These are phyloP conservation scores for Silurus aristotelis DNA, from an alignment of 2,797 vertebrate species.

Conservation along the genomic window DNA sequence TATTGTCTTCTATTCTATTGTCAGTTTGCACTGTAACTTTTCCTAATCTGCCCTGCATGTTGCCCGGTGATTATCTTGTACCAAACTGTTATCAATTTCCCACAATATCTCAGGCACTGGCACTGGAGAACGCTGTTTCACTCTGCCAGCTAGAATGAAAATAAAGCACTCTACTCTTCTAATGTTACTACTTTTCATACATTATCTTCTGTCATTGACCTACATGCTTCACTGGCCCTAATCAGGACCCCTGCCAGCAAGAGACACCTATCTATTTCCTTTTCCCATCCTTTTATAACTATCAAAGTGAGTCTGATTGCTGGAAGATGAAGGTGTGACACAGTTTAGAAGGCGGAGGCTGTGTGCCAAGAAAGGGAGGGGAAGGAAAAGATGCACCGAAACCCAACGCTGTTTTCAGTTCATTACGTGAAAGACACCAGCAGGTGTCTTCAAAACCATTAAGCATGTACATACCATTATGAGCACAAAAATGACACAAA, in stretches of 20 bases:
- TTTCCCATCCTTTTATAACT: constrained; percentile 40
- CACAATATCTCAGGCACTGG: background rate
- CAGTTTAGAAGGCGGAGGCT: constrained; percentile 30
- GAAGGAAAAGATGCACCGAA: constrained; percentile 44
- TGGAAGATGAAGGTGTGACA: constrained; percentile 44
- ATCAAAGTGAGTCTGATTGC: constrained; percentile 27
- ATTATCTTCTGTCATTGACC: background rate
- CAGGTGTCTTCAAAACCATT: constrained; percentile 63
- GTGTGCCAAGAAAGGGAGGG: constrained; percentile 35
- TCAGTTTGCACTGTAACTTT: background rate
- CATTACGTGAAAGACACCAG: constrained; percentile 63
- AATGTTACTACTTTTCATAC: background rate
- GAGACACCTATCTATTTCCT: constrained; percentile 32
- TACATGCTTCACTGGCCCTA: background rate
- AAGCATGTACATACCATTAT: constrained; percentile 25
- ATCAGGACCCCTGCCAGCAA: constrained; percentile 22
- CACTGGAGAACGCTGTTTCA: background rate
- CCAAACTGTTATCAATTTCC: background rate
- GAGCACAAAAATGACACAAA: constrained; percentile 4
- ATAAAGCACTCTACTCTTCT: background rate
- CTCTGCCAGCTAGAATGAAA: background rate
- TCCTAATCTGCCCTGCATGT: background rate
- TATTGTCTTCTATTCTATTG: background rate
- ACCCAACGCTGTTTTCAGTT: constrained; percentile 64
- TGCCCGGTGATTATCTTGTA: background rate